Conservation (phyloP, 2,888 invertebrate genomes). For the Blastobasis adustella region DNA sequence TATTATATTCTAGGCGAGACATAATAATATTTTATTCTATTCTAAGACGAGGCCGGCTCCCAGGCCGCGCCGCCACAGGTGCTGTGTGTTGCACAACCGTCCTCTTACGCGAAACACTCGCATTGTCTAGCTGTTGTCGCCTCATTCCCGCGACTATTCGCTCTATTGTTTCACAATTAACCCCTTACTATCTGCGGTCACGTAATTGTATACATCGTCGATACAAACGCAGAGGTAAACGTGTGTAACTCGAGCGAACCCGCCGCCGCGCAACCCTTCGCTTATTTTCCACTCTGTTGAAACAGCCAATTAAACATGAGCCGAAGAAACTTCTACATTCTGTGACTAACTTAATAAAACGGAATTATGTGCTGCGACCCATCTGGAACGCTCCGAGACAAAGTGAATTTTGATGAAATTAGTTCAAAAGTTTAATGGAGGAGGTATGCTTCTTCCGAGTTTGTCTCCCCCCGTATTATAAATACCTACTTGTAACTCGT, state of each 20-base stretch:
- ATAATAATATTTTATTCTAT: too few relatives aligned
- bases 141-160: constrained; percentile 18
- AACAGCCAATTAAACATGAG: constrained; percentile 57
- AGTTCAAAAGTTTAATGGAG: constrained; percentile 59
- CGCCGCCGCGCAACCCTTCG: constrained; percentile 20
- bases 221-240: too few relatives aligned
- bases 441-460: constrained; percentile 4
- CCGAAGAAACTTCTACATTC: constrained; percentile 57
- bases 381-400: constrained; percentile 56
- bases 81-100: constrained; percentile 16
- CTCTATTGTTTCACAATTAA: constrained; percentile 17
- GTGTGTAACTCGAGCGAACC: neutral
- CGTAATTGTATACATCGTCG: constrained; percentile 3
- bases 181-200: neutral
- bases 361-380: constrained; percentile 57
- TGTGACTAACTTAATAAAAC: constrained; percentile 61
- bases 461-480: constrained; percentile 3
- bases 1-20: too few relatives aligned
- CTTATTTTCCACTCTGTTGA: constrained; percentile 41
- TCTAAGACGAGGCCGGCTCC: too few relatives aligned
- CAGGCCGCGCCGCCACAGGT: too few relatives aligned
- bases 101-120: constrained; percentile 8
- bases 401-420: constrained; percentile 69
- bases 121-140: constrained; percentile 17
- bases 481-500: neutral